Conservation (phyloP, 2,888 invertebrate genomes). For the Ashinkailepas kermadecensis region DNA sequence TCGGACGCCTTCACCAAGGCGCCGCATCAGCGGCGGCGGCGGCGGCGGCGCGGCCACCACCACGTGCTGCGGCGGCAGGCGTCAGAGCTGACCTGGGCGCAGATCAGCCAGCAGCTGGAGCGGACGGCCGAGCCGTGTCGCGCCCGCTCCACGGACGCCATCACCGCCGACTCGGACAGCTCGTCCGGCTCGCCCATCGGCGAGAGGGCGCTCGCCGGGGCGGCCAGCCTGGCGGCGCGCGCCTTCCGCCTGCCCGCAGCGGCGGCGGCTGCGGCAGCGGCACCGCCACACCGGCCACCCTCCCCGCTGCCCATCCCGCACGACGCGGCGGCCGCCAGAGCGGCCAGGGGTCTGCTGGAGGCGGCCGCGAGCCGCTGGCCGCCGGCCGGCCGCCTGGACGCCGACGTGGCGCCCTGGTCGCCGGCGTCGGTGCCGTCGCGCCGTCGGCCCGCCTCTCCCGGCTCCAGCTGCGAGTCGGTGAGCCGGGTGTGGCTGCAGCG, state of each 20-base stretch:
- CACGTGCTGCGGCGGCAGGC: slow-evolving; percentile 1
- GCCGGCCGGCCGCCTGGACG: neutral
- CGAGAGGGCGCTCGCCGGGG: neutral
- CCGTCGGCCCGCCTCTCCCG: neutral
- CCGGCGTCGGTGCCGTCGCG: neutral
- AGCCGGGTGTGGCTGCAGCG: neutral
- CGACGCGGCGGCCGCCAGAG: neutral
- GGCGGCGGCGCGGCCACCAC: neutral
- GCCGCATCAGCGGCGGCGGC: neutral
- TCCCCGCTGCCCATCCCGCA: neutral
- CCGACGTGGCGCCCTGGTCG: neutral
- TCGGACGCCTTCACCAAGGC: slow-evolving; percentile 5
- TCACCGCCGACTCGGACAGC: slow-evolving; percentile 5
- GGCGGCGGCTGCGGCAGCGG: neutral
- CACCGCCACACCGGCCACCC: neutral
- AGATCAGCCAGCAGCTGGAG: slow-evolving; percentile 6
- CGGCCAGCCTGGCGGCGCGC: neutral
- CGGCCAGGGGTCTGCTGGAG: neutral
- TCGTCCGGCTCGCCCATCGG: neutral
- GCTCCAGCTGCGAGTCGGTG: neutral
- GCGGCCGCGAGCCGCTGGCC: neutral
- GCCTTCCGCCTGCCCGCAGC: neutral
- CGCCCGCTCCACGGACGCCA: slow-evolving; percentile 18
- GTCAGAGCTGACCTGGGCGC: slow-evolving; percentile 17
- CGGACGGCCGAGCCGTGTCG: neutral